phyloP scores from a whole-genome alignment of 2,888 invertebrate genomes.

The Cantharis nigra region DNA sequence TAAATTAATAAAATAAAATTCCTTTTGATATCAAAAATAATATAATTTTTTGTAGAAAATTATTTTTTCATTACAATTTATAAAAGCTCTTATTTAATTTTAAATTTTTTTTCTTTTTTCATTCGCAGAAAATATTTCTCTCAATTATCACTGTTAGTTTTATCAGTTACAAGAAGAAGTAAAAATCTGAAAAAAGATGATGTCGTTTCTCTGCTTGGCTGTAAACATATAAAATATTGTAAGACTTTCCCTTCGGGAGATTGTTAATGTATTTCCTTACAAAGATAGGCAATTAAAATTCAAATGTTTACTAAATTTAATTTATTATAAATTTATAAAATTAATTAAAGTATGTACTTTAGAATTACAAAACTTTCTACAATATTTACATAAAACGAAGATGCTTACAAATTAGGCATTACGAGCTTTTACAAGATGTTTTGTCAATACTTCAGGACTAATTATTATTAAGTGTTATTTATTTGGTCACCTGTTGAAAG shows the following conservation, averaged over 20 bases:
- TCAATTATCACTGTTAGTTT: too few species aligned
- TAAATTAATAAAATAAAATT: too few species aligned
- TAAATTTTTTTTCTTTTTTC: too few species aligned
- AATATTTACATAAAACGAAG: not conserved
- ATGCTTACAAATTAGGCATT: not conserved
- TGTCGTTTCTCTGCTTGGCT: too few species aligned
- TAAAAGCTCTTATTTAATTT: too few species aligned
- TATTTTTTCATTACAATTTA: too few species aligned
- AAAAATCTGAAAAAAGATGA: too few species aligned
- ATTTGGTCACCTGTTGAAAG: not conserved
- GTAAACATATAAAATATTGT: too few species aligned
- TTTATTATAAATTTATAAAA: not conserved
- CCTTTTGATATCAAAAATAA: too few species aligned
- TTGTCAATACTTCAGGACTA: not conserved
- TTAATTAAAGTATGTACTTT: not conserved
- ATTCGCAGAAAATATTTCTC: too few species aligned
- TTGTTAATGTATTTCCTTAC: not conserved
- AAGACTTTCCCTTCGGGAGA: not conserved
- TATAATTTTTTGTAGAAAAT: too few species aligned
- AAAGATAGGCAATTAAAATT: not conserved
- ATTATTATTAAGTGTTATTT: not conserved
- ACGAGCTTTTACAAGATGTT: not conserved
- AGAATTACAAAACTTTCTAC: not conserved
- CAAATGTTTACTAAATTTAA: not conserved
- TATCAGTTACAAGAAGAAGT: too few species aligned